Evolutionary conservation across 2,113 vertebrate species (phyloP), one percentile per base, ranked within the genome.

Genomic region (Eleginops maclovinus): DNA sequence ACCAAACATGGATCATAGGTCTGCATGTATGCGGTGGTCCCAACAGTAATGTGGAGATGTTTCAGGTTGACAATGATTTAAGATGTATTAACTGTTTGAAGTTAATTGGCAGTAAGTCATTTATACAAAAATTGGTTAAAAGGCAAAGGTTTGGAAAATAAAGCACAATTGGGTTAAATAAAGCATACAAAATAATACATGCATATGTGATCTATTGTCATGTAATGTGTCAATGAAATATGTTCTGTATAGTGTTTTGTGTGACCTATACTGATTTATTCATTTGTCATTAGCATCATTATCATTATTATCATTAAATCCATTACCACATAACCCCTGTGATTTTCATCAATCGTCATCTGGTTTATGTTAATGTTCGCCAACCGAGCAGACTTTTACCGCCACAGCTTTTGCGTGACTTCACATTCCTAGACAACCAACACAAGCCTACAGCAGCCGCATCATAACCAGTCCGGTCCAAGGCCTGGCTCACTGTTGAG

Each of bases 361-460:
- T 58, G 56, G 41, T 65, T 78, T 24, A 24, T 70, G 67, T 41
- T 56, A 73, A 71, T 72, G 47, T 74, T 84, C 59, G 47, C 56
- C 43, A 74, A 77, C 22, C 56, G 3, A 47, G n/a, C 59, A 61
- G 55, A 70, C 53, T 56, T 69, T 64, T 22, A 62, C 47, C 54
- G 73, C 43, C 46, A 72, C 61, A 59, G 68, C 58, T 36, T 36
- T 79, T 82, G 59, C 28, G 49, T 77, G 65, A 81, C 76, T 76
- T 84, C 62, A 64, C 90, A 92, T 91, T 94, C 91, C 88, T 81
- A 51, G 68, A 92, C 90, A 91, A 89, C 59, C 74, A 53, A 19
- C 28, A 77, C 77, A 66, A 90, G 72, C 82, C 68, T 17, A 64
- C 60, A 60, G 78, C 60, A 56, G 67, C 81, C 77, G 82, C 65